Percentiles rank a stretch among this genome's conserved stretches.
Conservation (phyloP, 2,113 vertebrate genomes). For the Chaenocephalus aceratus region DNA sequence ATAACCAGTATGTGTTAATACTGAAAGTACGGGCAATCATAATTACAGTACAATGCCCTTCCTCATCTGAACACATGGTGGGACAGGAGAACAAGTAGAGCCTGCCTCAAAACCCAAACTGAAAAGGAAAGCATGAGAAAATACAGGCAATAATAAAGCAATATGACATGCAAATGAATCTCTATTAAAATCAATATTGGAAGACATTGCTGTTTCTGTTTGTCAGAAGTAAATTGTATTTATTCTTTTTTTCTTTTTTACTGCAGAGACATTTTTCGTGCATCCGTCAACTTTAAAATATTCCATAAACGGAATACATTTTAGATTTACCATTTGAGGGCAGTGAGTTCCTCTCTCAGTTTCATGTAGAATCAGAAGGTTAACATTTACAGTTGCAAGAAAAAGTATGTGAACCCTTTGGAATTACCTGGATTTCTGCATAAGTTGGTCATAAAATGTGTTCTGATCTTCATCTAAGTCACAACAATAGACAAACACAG, state of each 20-base stretch:
- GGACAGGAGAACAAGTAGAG: constrained; percentile 37
- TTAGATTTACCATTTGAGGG: neutral
- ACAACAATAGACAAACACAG: too few species aligned
- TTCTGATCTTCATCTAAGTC: too few species aligned
- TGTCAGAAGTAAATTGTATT: neutral
- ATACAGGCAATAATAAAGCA: neutral
- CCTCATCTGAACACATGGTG: constrained; percentile 47
- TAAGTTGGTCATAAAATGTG: too few species aligned
- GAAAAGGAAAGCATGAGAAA: neutral
- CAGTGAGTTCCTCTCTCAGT: neutral
- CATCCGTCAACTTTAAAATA: neutral
- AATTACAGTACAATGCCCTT: neutral
- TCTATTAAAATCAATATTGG: neutral
- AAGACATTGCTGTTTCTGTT: neutral
- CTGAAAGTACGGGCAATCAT: neutral
- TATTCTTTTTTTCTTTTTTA: neutral
- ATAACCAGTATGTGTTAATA: neutral
- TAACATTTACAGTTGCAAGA: neutral
- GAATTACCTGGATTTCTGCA: too few species aligned
- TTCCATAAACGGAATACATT: constrained; percentile 10
- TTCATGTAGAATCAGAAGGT: constrained; percentile 14
- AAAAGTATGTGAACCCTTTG: too few species aligned
- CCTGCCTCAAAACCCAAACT: neutral
- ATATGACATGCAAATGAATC: neutral
- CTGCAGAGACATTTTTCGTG: neutral